Evolutionary conservation across 2,797 vertebrate genomes (phyloP).

Genomic region (Platyrinchus mystaceus): DNA sequence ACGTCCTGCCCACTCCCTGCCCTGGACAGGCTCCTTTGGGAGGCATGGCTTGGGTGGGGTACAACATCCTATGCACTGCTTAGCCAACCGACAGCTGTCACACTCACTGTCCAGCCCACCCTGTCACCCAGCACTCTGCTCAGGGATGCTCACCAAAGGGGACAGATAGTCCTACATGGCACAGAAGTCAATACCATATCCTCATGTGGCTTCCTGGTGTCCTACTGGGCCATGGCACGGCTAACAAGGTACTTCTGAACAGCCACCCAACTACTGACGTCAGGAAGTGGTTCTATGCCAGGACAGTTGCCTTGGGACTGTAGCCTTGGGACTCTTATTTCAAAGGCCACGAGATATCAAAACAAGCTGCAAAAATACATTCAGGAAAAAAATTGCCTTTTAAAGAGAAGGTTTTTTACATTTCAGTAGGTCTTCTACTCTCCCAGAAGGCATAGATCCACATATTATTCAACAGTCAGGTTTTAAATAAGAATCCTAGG

Average conservation of each 20-base stretch:
- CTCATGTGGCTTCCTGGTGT: rapidly evolving
- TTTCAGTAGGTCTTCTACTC: background rate
- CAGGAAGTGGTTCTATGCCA: background rate
- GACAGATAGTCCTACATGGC: background rate
- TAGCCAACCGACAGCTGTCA: rapidly evolving
- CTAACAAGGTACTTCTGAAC: background rate
- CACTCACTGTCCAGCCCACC: rapidly evolving
- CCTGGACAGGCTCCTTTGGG: background rate
- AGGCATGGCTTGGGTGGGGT: background rate
- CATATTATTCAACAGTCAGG: background rate
- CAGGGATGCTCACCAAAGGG: rapidly evolving
- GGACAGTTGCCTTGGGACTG: background rate
- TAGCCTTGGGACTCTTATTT: background rate
- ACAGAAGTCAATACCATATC: background rate
- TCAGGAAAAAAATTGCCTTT: background rate
- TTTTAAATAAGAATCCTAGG: background rate
- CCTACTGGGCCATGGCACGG: background rate
- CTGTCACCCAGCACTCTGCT: rapidly evolving
- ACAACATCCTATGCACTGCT: background rate
- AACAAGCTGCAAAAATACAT: background rate
- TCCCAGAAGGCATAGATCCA: background rate
- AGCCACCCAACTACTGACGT: background rate
- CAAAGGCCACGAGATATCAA: background rate
- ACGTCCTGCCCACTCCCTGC: background rate
- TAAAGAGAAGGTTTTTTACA: background rate